Percentiles rank a stretch among this genome's conserved stretches.
Conservation (phyloP, 1,140 invertebrate species). For the Penaeus japonicus region DNA sequence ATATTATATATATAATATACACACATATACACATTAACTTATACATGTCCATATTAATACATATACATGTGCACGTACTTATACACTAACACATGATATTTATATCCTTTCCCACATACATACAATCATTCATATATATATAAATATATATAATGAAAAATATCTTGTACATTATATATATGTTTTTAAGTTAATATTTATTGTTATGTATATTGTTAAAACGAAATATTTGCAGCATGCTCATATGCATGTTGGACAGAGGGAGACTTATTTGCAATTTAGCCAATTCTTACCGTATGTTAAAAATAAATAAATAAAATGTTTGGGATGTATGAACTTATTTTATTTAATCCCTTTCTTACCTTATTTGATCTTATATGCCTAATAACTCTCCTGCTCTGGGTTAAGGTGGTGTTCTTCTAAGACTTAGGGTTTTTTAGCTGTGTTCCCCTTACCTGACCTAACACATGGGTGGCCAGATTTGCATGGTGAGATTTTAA, state of each 20-base stretch:
- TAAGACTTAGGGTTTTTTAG: too few species aligned
- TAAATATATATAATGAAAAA: neutral
- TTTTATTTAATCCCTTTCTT: too few species aligned
- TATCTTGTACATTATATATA: neutral
- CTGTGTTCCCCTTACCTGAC: too few species aligned
- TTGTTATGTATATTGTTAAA: neutral
- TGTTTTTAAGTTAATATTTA: neutral
- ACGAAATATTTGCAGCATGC: neutral
- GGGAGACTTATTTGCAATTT: neutral
- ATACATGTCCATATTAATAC: neutral
- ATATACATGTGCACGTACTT: conserved; percentile 9
- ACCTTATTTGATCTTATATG: too few species aligned
- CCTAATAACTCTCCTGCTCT: too few species aligned
- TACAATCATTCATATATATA: neutral
- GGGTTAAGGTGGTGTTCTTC: too few species aligned
- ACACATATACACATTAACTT: neutral
- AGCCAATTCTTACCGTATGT: neutral
- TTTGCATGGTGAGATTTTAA: too few species aligned
- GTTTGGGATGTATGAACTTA: neutral
- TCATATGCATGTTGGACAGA: neutral
- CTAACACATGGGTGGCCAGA: too few species aligned
- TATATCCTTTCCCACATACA: neutral
- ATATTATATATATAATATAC: too few species aligned
- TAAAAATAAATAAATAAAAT: neutral
- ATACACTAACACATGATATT: neutral